Evolutionary conservation across 1,140 invertebrate species (phyloP).

Genomic region (Caenorhabditis tropicalis): DNA sequence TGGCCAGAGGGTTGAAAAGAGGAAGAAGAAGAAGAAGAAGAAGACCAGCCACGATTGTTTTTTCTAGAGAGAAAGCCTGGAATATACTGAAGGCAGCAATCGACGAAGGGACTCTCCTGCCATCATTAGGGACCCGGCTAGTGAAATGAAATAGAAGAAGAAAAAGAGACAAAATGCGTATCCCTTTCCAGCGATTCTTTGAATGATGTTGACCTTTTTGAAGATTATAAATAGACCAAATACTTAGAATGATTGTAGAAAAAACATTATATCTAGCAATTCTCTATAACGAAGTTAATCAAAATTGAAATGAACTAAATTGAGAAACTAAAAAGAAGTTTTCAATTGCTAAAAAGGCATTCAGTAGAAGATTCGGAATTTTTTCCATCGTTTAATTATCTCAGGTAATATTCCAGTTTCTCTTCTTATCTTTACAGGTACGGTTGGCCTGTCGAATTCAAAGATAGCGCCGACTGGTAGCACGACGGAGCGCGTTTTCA

Average conservation of each 20-base stretch:
- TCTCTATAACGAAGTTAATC: too few relatives aligned
- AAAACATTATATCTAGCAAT: too few relatives aligned
- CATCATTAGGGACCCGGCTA: slow-evolving; percentile 37
- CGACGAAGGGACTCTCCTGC: slow-evolving; percentile 5
- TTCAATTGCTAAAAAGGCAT: too few relatives aligned
- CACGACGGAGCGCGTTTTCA: not conserved
- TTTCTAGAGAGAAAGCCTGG: slow-evolving; percentile 40
- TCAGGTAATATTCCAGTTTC: too few relatives aligned
- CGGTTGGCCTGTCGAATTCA: not conserved
- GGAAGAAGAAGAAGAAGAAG: slow-evolving; percentile 28
- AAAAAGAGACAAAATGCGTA: not conserved
- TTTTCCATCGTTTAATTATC: too few relatives aligned
- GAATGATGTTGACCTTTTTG: not conserved
- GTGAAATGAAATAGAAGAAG: slow-evolving; percentile 12
- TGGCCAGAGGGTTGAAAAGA: not conserved
- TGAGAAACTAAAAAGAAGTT: too few relatives aligned
- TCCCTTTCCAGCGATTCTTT: slow-evolving; percentile 31
- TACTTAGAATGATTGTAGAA: not conserved
- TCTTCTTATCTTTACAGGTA: too few relatives aligned
- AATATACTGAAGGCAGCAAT: slow-evolving; percentile 29
- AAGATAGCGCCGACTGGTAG: not conserved
- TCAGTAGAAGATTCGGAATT: too few relatives aligned
- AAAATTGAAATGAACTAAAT: too few relatives aligned
- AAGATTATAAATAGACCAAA: not conserved
- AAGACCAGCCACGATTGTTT: slow-evolving; percentile 31